phyloP scores from a whole-genome alignment of 2,888 invertebrate species.

The Drosophila pegasa region DNA sequence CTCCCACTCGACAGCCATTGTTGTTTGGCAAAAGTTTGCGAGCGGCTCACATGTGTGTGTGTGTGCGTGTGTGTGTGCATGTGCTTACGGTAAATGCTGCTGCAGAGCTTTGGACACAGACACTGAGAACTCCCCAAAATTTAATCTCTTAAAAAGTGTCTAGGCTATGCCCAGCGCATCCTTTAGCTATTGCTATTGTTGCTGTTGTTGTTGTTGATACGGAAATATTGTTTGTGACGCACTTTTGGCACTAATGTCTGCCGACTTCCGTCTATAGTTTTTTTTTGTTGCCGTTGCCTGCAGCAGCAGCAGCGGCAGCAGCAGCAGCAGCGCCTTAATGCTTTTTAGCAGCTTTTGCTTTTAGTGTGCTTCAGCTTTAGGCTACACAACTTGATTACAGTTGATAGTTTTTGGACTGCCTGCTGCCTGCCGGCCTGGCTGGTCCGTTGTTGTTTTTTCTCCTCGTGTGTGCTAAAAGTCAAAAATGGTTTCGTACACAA shows the following conservation, averaged over 20 bases:
- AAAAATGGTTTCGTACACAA: slow-evolving; percentile 50
- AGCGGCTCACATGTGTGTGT: slow-evolving; percentile 53
- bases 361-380: slow-evolving; percentile 60
- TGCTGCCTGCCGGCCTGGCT: too few relatives aligned
- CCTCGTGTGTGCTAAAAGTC: slow-evolving; percentile 52
- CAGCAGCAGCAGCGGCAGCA: slow-evolving; percentile 15
- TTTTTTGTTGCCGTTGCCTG: slow-evolving; percentile 23
- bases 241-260: slow-evolving; percentile 81
- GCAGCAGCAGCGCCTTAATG: slow-evolving; percentile 62
- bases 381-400: slow-evolving; percentile 78
- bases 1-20: slow-evolving; percentile 37
- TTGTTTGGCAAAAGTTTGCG: slow-evolving; percentile 72
- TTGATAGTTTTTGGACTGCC: slow-evolving; percentile 70
- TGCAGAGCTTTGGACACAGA: slow-evolving; percentile 56
- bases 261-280: slow-evolving; percentile 77
- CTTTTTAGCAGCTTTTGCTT: slow-evolving; percentile 75
- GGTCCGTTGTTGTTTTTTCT: slow-evolving; percentile 18
- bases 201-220: slow-evolving; percentile 65
- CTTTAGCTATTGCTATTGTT: slow-evolving; percentile 46
- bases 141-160: slow-evolving; percentile 81
- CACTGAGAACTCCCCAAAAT: slow-evolving; percentile 59
- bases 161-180: slow-evolving; percentile 68
- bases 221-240: slow-evolving; percentile 82
- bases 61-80: slow-evolving; percentile 36
- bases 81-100: slow-evolving; percentile 73